Evolutionary conservation across 2,888 invertebrate genomes (phyloP), one percentile per base, ranked within the genome.

Genomic region (Cephonodes hylas): DNA sequence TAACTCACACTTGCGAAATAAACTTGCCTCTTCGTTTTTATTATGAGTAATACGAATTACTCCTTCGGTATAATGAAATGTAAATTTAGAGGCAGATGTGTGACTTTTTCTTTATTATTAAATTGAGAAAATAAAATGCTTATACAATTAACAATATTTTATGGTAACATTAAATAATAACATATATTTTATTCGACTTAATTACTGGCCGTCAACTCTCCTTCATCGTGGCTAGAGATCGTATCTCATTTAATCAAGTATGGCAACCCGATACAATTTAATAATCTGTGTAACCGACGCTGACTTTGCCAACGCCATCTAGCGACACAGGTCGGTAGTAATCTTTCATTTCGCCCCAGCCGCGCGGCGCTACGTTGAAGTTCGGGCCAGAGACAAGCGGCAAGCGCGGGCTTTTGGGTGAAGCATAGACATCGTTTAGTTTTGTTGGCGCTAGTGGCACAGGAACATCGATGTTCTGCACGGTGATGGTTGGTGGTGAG

Each of bases 361-460:
- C 97, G 34, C 97, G 94, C 3, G 97, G 96, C 34, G 96, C 96
- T 0, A 96, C 96, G 74, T 97, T 97, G 85, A 96, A 97, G 76
- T 96, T 96, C 23, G 94, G 93, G 42, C 93, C 90, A 68, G 79
- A 85, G 60, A 90, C 88, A 38, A 92, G 72, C 1, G 90, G 87
- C 58, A 89, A 61, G 10, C 89, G 78, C 2, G 89, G 89, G 65
- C 90, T 88, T 66, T 88, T 86, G 0, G 92, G 91, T 3, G 92
- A 80, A 13, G 93, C 89, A 64, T 89, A 92, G 0, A 92, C 91
- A 70, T 91, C 92, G 62, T 91, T 93, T 57, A 93, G 61, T 70
- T 91, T 93, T 0, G 91, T 93, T 0, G 92, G 91, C 1, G 91
- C 89, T n/a, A 92, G 61, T 0, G 91, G 81, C 0, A 91, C 82